phyloP scores from a whole-genome alignment of 2,888 invertebrate genomes.

The Corbicula japonica region DNA sequence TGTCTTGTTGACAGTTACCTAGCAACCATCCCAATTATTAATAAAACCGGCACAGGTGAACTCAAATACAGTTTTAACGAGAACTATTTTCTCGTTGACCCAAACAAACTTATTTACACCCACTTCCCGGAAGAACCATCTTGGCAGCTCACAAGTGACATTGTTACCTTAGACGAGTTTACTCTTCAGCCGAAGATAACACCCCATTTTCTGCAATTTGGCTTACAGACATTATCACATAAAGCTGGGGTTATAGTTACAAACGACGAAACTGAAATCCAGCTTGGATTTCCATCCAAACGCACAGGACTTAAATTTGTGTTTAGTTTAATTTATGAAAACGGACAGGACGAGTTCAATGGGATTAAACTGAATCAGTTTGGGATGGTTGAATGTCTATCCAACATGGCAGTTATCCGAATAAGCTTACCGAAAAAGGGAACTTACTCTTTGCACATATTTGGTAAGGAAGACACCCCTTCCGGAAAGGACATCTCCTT shows the following conservation, averaged over 20 bases:
- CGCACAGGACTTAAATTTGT: slow-evolving; percentile 68
- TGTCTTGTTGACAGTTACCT: slow-evolving; percentile 69
- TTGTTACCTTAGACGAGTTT: slow-evolving; percentile 68
- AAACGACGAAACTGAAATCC: slow-evolving; percentile 66
- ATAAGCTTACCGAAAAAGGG: slow-evolving; percentile 69
- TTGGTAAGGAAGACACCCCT: slow-evolving; percentile 72
- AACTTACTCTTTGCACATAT: slow-evolving; percentile 65
- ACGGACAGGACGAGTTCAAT: slow-evolving; percentile 64
- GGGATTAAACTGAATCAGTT: slow-evolving; percentile 69
- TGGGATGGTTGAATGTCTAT: slow-evolving; percentile 69
- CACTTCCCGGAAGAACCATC: slow-evolving; percentile 71
- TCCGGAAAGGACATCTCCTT: slow-evolving; percentile 71
- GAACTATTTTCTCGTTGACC: slow-evolving; percentile 71
- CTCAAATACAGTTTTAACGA: slow-evolving; percentile 71
- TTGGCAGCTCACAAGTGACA: slow-evolving; percentile 67
- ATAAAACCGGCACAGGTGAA: slow-evolving; percentile 61
- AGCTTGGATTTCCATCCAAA: slow-evolving; percentile 65
- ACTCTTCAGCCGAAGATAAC: slow-evolving; percentile 71
- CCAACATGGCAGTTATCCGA: slow-evolving; percentile 64
- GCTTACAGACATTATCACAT: slow-evolving; percentile 69
- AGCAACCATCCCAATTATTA: slow-evolving; percentile 64
- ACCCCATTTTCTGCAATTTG: slow-evolving; percentile 71
- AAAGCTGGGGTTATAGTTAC: slow-evolving; percentile 66
- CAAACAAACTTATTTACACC: slow-evolving; percentile 71
- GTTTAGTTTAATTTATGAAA: slow-evolving; percentile 63